phyloP scores from a whole-genome alignment of 1,140 invertebrate genomes.

The Bombus breviceps region DNA sequence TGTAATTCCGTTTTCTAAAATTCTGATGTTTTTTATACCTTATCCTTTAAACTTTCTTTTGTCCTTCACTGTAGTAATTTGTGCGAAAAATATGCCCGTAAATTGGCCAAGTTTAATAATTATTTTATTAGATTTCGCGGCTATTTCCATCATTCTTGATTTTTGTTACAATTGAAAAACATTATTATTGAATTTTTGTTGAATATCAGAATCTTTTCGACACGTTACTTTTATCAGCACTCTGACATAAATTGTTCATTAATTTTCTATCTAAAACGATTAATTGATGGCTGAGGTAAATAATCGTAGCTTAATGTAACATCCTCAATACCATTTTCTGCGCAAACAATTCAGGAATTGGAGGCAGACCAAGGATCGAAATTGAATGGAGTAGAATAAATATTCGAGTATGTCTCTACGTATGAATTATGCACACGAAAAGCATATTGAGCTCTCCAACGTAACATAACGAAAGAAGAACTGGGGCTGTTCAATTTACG shows the following conservation, averaged over 20 bases:
- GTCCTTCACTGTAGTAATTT: not conserved
- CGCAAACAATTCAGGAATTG: not conserved
- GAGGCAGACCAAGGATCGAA: constrained; percentile 7
- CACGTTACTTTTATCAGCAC: no score
- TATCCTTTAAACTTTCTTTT: no score
- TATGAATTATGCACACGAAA: not conserved
- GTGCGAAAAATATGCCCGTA: no score
- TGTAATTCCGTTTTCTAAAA: no score
- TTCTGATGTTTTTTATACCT: no score
- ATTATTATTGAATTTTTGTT: no score
- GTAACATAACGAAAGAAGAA: not conserved
- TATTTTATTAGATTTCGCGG: no score
- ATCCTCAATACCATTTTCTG: not conserved
- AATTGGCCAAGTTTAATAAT: not conserved
- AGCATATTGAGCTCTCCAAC: no score
- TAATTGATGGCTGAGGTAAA: not conserved
- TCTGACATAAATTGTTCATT: not conserved
- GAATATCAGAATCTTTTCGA: no score
- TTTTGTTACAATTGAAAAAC: no score
- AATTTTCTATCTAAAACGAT: not conserved
- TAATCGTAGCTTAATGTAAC: not conserved
- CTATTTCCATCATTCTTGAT: no score
- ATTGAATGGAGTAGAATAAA: not conserved
- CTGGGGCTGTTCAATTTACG: not conserved
- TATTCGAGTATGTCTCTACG: not conserved